phyloP scores from a whole-genome alignment of 2,113 vertebrate genomes.

The Tringa solitaria region DNA sequence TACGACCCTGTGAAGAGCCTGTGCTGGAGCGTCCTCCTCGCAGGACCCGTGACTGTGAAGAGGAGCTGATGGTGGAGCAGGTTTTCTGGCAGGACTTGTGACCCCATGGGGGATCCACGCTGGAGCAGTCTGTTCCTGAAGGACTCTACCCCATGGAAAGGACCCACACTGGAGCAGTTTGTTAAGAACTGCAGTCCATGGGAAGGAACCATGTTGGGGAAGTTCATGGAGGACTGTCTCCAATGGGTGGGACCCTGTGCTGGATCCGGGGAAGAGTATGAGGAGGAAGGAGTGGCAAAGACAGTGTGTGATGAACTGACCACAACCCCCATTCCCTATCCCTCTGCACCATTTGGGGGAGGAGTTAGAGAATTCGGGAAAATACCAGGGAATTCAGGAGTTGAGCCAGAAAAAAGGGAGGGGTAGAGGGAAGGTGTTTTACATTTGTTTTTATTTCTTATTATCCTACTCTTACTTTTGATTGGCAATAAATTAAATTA shows the following conservation, averaged over 20 bases:
- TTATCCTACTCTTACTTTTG: not conserved
- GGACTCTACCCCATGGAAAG: not conserved
- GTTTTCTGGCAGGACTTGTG: not conserved
- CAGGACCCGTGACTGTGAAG: not conserved
- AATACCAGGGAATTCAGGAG: not conserved
- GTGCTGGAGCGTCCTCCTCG: not conserved
- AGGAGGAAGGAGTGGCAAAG: not conserved
- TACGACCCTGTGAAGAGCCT: not conserved
- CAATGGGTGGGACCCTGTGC: rapidly evolving
- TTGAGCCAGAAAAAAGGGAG: not conserved
- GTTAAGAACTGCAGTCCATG: not conserved
- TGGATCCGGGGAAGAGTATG: not conserved
- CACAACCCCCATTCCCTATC: rapidly evolving
- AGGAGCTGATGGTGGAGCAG: not conserved
- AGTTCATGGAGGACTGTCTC: not conserved
- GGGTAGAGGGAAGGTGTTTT: not conserved
- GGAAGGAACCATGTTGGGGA: not conserved
- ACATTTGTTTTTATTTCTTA: not conserved
- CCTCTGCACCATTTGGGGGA: rapidly evolving
- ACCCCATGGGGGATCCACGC: rapidly evolving
- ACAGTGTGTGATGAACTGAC: not conserved
- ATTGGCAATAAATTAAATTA: not conserved
- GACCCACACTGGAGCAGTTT: not conserved
- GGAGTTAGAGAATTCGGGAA: not conserved
- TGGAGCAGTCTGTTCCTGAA: not conserved